Percentiles rank a stretch among this genome's conserved stretches.
Evolutionary conservation across 2,888 invertebrate genomes (phyloP).

Genomic region (Aleiodes alternator): DNA sequence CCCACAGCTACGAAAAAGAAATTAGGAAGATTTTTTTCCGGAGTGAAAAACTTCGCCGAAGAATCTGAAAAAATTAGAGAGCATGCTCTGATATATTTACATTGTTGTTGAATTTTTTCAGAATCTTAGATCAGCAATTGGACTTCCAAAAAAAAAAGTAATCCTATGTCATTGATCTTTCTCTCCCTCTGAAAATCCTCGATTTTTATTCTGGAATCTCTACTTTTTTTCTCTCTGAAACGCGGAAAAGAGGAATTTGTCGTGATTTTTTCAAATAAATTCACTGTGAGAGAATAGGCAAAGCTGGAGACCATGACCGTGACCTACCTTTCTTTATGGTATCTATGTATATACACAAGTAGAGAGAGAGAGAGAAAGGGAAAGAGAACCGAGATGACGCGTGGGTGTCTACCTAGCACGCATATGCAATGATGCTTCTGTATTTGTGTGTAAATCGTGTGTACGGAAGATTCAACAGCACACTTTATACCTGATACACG

Average conservation of each 20-base stretch:
- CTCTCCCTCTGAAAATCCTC: not conserved
- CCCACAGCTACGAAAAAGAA: too few relatives aligned
- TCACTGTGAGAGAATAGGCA: not conserved
- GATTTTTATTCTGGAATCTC: not conserved
- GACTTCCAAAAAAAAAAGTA: too few relatives aligned
- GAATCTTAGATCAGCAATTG: too few relatives aligned
- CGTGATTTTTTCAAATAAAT: not conserved
- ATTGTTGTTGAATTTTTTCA: too few relatives aligned
- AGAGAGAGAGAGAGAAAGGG: conserved; percentile 42
- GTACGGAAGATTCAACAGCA: not conserved
- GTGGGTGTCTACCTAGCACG: conserved; percentile 27
- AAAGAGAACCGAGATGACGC: conserved; percentile 46
- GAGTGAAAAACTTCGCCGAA: too few relatives aligned
- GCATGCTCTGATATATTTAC: too few relatives aligned
- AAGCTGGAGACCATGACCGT: conserved; percentile 59
- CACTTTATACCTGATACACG: conserved; percentile 19
- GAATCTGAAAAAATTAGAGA: too few relatives aligned
- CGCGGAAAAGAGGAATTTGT: not conserved
- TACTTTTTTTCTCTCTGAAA: not conserved
- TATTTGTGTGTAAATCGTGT: conserved; percentile 18
- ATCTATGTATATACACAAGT: not conserved
- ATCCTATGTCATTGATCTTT: conserved; percentile 3
- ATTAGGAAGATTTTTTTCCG: too few relatives aligned
- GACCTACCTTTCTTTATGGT: conserved; percentile 60
- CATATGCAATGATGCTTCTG: conserved; percentile 30